Evolutionary conservation across 1,140 invertebrate species (phyloP), one percentile per base, ranked within the genome.

Genomic region (Stegodyphus dumicola): DNA sequence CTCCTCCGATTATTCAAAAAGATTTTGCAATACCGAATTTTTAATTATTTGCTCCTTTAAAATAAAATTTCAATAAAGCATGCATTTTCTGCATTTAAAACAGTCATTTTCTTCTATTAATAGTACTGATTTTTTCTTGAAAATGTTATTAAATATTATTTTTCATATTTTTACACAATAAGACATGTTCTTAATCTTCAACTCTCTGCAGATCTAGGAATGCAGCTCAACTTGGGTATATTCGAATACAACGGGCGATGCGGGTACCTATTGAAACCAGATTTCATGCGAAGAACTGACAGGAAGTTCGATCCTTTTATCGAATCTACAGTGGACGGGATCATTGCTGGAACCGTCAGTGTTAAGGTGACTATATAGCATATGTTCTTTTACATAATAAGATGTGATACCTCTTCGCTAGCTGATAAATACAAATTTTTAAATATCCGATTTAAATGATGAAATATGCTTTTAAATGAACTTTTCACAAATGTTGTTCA

Each of bases 251-350:
- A 99, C 91, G 93, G 95, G 54, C 94, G 97, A n/a, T 96, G 95
- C 88, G 98, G 98, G 0, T 99, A 97, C 90, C 90, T 99, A 56
- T 92, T 99, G 64, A 99, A 99, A 90, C 98, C 98, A 0, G 98
- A 99, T 91, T 99, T 99, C 89, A 99, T 99, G 98, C 92, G 98
- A 69, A 92, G 98, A 77, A 95, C 95, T 86, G 98, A 99, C 91
- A 92, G 97, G 4, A 94, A 95, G 7, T 94, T 99, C 89, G 98
- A 99, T 93, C 98, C 98, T 3, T 99, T 99, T 90, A 98, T 98
- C 2, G 98, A 99, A 91, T 98, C 96, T 77, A 99, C 97, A 10
- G 98, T 99, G n/a, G 98, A 99, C 92, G 99, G 99, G 80, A 99
- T 99, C 78, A 99, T 99, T 89, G 98, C 99, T 15, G 98, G 97